Conservation (phyloP, 1,140 invertebrate genomes). For the Panagrolaimus sp. region DNA sequence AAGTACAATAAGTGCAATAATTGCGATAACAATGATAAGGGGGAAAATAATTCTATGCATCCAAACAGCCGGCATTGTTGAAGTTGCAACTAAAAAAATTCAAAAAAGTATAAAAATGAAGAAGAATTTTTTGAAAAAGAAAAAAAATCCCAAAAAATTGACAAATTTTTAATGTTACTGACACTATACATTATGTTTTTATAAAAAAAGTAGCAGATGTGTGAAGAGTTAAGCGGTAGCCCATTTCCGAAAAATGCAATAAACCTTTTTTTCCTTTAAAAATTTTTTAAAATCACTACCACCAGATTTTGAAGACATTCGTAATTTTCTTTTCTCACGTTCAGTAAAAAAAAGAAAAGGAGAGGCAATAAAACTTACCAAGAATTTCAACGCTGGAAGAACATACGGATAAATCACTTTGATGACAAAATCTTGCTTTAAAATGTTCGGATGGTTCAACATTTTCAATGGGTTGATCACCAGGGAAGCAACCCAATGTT, state of each 20-base stretch:
- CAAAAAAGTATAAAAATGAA: not conserved
- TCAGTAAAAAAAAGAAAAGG: not conserved
- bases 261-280: no score
- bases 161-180: no score
- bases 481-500: constrained; percentile 21
- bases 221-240: no score
- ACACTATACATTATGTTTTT: no score
- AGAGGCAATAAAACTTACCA: constrained; percentile 19
- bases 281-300: not conserved
- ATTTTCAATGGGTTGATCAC: constrained; percentile 23
- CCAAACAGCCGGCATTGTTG: not conserved
- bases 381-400: constrained; percentile 26
- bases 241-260: no score
- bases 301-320: not conserved
- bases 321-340: not conserved
- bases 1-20: not conserved
- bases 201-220: no score
- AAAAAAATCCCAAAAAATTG: no score
- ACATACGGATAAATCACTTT: constrained; percentile 21
- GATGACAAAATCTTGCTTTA: constrained; percentile 27
- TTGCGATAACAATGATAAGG: not conserved
- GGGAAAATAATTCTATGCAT: not conserved
- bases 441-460: constrained; percentile 25
- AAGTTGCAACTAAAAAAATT: constrained; percentile 10
- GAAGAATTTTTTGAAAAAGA: no score